Percentiles rank a stretch among this genome's conserved stretches.
Conservation (phyloP, 2,113 vertebrate species). For the Periophthalmus modestus region DNA sequence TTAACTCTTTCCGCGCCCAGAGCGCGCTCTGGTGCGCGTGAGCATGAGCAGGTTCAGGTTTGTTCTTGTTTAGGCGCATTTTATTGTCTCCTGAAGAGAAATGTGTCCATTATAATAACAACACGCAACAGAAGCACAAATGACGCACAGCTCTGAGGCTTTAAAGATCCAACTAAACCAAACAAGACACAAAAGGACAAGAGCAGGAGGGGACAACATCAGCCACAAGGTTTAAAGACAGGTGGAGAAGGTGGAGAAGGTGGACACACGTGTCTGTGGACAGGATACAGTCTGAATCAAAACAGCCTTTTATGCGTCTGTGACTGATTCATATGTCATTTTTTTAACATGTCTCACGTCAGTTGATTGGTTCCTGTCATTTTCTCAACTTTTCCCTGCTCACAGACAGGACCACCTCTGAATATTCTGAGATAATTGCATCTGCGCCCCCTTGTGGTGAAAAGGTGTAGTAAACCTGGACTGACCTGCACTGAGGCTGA, state of each 20-base stretch:
- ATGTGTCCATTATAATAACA: not conserved
- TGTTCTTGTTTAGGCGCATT: not conserved
- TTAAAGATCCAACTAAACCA: not conserved
- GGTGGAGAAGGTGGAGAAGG: too few relatives aligned
- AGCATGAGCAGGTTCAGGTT: conserved; percentile 14
- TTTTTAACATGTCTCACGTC: too few relatives aligned
- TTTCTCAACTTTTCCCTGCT: not conserved
- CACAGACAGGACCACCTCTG: not conserved
- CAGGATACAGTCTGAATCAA: too few relatives aligned
- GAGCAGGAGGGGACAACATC: too few relatives aligned
- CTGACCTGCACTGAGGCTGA: too few relatives aligned
- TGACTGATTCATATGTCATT: too few relatives aligned
- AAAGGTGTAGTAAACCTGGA: not conserved
- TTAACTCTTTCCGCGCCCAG: conserved; percentile 9
- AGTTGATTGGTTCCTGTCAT: too few relatives aligned
- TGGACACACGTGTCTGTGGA: too few relatives aligned
- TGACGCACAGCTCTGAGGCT: too few relatives aligned
- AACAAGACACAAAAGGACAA: not conserved
- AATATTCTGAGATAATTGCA: not conserved
- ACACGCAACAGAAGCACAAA: not conserved
- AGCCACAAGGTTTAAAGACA: not conserved
- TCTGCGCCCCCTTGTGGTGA: not conserved
- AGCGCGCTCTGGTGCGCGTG: not conserved
- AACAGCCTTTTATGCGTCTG: too few relatives aligned
- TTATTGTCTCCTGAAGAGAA: not conserved